These are phyloP conservation scores for Heliconius ethilla DNA, from an alignment of 2,888 invertebrate genomes.

Conservation along the genomic window DNA sequence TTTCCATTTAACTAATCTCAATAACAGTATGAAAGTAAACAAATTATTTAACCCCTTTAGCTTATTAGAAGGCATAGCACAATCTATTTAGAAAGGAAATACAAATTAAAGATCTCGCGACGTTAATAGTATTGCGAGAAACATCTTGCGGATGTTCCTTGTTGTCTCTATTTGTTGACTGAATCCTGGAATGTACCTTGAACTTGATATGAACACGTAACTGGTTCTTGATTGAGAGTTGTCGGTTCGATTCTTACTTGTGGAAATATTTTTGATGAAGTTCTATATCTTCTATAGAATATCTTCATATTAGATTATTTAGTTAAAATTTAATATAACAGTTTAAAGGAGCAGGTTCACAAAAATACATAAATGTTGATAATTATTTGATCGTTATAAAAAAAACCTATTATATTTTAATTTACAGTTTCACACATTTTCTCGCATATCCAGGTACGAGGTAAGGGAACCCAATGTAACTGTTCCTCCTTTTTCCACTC, in stretches of 20 bases:
- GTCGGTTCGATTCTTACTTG: neutral
- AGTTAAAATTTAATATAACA: too few species aligned
- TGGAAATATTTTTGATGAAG: neutral
- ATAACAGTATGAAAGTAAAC: constrained; percentile 7
- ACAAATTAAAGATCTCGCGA: constrained; percentile 44
- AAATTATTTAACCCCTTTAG: constrained; percentile 28
- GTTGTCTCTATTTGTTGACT: constrained; percentile 39
- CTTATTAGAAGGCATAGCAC: constrained; percentile 8
- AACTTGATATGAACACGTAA: neutral
- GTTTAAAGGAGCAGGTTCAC: too few species aligned
- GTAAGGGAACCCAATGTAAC: too few species aligned
- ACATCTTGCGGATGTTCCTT: constrained; percentile 48
- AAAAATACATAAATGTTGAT: too few species aligned
- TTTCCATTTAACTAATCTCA: neutral
- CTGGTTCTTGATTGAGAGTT: neutral
- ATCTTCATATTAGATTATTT: too few species aligned
- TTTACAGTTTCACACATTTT: too few species aligned
- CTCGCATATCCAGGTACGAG: too few species aligned
- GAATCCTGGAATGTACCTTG: constrained; percentile 32
- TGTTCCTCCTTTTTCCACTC: too few species aligned
- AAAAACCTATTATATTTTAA: too few species aligned
- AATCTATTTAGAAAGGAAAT: constrained; percentile 44
- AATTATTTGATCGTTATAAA: too few species aligned
- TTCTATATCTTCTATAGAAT: too few species aligned
- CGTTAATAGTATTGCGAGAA: constrained; percentile 39